Evolutionary conservation across 2,113 vertebrate species (phyloP).

Genomic region (Epinephelus lanceolatus): DNA sequence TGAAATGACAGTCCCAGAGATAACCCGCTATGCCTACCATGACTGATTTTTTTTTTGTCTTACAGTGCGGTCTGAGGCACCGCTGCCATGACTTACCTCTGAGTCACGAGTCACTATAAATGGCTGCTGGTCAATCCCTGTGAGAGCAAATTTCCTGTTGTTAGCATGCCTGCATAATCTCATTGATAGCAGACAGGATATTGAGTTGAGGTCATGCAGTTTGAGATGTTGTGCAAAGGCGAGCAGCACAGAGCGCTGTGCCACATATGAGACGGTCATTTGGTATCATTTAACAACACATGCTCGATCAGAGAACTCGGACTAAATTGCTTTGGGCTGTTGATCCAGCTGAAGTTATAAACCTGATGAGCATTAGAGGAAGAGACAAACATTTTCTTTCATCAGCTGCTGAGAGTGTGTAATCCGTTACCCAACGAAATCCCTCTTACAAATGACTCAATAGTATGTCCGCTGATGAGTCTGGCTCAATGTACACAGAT

Average conservation of each 20-base stretch:
- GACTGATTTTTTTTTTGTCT: slow-evolving; percentile 46
- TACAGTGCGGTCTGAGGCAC: slow-evolving; percentile 24
- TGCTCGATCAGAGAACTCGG: background rate
- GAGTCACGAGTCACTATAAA: slow-evolving; percentile 66
- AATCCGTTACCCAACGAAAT: background rate
- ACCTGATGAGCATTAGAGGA: background rate
- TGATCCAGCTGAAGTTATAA: slow-evolving; percentile 34
- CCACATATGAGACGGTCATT: slow-evolving; percentile 45
- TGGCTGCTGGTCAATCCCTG: slow-evolving; percentile 67
- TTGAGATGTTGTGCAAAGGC: slow-evolving; percentile 29
- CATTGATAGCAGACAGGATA: slow-evolving; percentile 79
- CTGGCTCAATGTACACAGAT: slow-evolving; percentile 7
- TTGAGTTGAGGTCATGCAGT: slow-evolving; percentile 68
- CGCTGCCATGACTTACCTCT: slow-evolving; percentile 54
- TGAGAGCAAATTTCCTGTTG: slow-evolving; percentile 77
- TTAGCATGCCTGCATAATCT: slow-evolving; percentile 75
- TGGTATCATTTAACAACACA: slow-evolving; percentile 46
- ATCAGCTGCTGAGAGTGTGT: slow-evolving; percentile 1
- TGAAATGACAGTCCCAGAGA: slow-evolving; percentile 40
- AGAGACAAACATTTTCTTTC: background rate
- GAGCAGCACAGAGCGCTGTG: background rate
- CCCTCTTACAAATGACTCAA: slow-evolving; percentile 8
- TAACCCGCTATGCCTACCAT: slow-evolving; percentile 15
- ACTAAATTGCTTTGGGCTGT: slow-evolving; percentile 1
- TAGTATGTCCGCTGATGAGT: background rate